Percentiles rank a stretch among this genome's conserved stretches.
These are phyloP conservation scores for Phataginus tetradactyla DNA, from an alignment of 2,797 vertebrate genomes.

Conservation along the genomic window DNA sequence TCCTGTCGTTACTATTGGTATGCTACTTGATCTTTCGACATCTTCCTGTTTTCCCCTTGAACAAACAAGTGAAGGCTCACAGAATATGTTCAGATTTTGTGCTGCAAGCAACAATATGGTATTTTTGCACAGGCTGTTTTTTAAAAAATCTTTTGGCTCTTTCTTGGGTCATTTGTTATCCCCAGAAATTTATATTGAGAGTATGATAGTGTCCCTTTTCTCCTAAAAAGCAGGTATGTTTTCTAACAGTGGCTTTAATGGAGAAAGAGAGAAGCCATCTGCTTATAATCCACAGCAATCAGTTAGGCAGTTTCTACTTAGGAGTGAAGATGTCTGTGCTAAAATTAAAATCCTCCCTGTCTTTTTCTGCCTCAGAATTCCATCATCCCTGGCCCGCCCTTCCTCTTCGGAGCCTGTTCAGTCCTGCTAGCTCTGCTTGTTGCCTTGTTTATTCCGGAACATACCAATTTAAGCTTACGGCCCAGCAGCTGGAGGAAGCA, in stretches of 20 bases:
- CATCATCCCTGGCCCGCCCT: slow-evolving; percentile 92
- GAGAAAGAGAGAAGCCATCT: background rate
- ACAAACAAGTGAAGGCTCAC: background rate
- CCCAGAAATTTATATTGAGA: background rate
- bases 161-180: background rate
- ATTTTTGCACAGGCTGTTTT: background rate
- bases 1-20: background rate
- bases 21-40: background rate
- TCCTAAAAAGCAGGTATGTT: background rate
- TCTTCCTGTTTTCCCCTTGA: background rate
- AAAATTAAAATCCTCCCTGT: background rate
- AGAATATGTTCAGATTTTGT: background rate
- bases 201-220: background rate
- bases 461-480: slow-evolving; percentile 88
- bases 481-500: slow-evolving; percentile 92
- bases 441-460: slow-evolving; percentile 94
- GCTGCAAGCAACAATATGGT: background rate
- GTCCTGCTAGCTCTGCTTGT: slow-evolving; percentile 92
- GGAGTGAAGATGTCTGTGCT: background rate
- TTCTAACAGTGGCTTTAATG: background rate
- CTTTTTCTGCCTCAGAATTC: slow-evolving; percentile 86
- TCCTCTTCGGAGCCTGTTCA: slow-evolving; percentile 92
- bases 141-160: background rate
- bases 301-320: background rate
- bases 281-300: background rate